phyloP scores from a whole-genome alignment of 2,888 invertebrate species.

The Cepaea hortensis region DNA sequence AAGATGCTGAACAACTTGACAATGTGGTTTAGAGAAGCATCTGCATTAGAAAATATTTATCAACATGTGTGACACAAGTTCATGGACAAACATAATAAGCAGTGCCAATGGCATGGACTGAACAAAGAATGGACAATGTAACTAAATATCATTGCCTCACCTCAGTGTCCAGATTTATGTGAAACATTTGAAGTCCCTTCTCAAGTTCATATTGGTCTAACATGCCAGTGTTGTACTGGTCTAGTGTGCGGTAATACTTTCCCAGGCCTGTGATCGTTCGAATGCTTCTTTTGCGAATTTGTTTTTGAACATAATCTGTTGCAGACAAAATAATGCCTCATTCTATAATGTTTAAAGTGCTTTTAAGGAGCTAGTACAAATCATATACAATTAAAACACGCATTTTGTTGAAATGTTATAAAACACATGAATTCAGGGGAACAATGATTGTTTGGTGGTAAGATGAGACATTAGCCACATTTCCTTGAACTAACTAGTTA shows the following conservation, averaged over 20 bases:
- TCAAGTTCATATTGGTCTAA: conserved; percentile 72
- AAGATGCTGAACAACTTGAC: too few species aligned
- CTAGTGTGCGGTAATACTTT: conserved; percentile 64
- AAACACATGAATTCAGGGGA: background rate
- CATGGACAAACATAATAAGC: too few species aligned
- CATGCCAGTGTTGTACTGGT: conserved; percentile 62
- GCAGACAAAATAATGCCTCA: background rate
- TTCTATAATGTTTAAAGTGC: background rate
- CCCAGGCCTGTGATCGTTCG: conserved; percentile 70
- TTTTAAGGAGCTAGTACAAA: background rate
- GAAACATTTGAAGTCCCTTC: conserved; percentile 69
- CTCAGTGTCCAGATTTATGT: conserved; percentile 69
- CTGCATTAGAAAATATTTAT: too few species aligned
- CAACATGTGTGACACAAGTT: too few species aligned
- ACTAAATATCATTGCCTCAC: conserved; percentile 54
- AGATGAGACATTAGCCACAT: too few species aligned
- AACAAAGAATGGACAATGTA: too few species aligned
- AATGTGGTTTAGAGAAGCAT: too few species aligned
- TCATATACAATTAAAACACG: background rate
- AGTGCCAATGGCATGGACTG: too few species aligned
- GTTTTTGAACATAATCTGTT: conserved; percentile 64
- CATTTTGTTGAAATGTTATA: background rate
- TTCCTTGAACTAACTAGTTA: too few species aligned
- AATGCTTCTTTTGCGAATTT: conserved; percentile 71
- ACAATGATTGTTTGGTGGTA: background rate